These are phyloP conservation scores for Falco cherrug DNA, from an alignment of 2,797 vertebrate genomes.

Conservation along the genomic window DNA sequence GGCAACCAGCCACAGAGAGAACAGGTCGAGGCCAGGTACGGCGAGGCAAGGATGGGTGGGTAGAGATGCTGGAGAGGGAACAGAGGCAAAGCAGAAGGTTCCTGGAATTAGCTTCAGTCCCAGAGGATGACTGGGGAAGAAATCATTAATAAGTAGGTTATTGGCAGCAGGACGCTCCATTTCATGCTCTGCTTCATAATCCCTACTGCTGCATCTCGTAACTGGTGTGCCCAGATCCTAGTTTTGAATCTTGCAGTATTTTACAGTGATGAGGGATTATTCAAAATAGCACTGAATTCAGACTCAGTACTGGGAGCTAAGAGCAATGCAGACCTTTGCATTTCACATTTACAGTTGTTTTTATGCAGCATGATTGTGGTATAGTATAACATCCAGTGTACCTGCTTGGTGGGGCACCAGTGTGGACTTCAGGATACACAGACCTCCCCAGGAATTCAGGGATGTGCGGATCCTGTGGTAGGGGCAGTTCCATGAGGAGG, in stretches of 20 bases:
- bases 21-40: fast-evolving
- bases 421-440: background rate
- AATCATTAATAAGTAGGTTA: background rate
- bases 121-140: background rate
- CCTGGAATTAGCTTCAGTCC: background rate
- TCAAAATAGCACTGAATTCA: background rate
- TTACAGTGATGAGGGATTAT: background rate
- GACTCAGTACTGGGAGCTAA: background rate
- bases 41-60: fast-evolving
- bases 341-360: background rate
- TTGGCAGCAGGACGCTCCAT: background rate
- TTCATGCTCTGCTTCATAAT: background rate
- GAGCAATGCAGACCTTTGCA: background rate
- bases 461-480: background rate
- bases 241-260: background rate
- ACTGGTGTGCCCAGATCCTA: background rate
- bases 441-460: background rate
- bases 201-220: background rate
- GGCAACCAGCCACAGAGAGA: background rate
- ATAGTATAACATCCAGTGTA: background rate
- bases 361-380: background rate
- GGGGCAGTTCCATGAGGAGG: background rate
- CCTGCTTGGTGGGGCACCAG: background rate
- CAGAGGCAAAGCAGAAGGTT: background rate
- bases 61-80: background rate